Conservation (phyloP, 1,140 invertebrate genomes). For the Zaprionus tsacasi region DNA sequence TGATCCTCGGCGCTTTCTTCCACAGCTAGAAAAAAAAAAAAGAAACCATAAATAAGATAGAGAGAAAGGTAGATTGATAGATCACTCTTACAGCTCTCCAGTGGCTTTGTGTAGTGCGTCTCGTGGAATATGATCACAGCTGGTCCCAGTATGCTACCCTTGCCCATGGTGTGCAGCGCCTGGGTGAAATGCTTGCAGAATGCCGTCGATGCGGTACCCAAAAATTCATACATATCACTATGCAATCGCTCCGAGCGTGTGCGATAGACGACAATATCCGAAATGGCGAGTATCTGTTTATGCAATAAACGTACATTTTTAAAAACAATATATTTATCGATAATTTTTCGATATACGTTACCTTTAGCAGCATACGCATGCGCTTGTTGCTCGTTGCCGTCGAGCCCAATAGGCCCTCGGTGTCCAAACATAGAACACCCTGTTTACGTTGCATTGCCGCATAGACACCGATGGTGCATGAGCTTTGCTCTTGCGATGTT, state of each 20-base stretch:
- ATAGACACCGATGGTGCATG: slow-evolving; percentile 93
- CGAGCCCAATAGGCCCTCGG: slow-evolving; percentile 88
- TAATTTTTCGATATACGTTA: slow-evolving; percentile 58
- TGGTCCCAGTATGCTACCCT: slow-evolving; percentile 87
- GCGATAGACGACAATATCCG: slow-evolving; percentile 92
- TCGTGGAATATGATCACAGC: slow-evolving; percentile 93
- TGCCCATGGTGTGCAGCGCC: slow-evolving; percentile 86
- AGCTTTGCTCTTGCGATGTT: slow-evolving; percentile 89
- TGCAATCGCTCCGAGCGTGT: slow-evolving; percentile 91
- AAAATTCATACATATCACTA: slow-evolving; percentile 92
- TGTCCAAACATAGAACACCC: slow-evolving; percentile 91
- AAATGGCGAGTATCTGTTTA: slow-evolving; percentile 87
- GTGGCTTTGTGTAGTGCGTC: slow-evolving; percentile 88
- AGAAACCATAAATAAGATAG: not conserved
- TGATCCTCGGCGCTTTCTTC: slow-evolving; percentile 88
- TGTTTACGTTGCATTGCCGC: slow-evolving; percentile 89
- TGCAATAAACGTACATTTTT: not conserved
- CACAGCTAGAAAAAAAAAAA: slow-evolving; percentile 80
- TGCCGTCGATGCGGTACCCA: slow-evolving; percentile 91
- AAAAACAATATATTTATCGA: slow-evolving; percentile 1
- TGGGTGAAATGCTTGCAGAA: slow-evolving; percentile 90
- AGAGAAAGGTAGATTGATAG: not conserved
- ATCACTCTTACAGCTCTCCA: slow-evolving; percentile 62
- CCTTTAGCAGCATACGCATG: slow-evolving; percentile 90
- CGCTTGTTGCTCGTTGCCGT: slow-evolving; percentile 89